These are phyloP conservation scores for Drosophila pectinifera DNA, from an alignment of 1,140 invertebrate genomes.

Conservation along the genomic window DNA sequence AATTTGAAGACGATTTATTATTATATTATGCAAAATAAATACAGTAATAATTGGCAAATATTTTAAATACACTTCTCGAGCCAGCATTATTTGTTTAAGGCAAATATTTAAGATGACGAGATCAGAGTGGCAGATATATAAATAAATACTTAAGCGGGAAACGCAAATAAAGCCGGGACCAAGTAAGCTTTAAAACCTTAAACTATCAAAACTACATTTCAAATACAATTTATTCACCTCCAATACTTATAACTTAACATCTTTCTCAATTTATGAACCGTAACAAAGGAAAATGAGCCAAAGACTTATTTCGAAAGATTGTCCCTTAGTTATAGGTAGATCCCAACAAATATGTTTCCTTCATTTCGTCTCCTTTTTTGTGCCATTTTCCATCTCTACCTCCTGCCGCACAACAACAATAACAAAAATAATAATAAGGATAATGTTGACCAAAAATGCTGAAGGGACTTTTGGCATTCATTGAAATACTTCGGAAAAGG, in stretches of 20 bases:
- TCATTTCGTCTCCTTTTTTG: not conserved
- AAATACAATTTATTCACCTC: too few species aligned
- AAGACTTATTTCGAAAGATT: not conserved
- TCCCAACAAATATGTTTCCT: not conserved
- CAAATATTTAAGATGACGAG: conserved; percentile 4
- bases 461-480: conserved; percentile 15
- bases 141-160: conserved; percentile 2
- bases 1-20: too few species aligned
- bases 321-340: conserved; percentile 9
- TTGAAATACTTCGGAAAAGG: conserved; percentile 2
- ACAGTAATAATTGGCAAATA: conserved; percentile 2
- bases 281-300: conserved; percentile 1
- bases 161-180: not conserved
- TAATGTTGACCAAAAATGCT: conserved; percentile 23
- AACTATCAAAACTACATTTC: not conserved
- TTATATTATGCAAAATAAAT: too few species aligned
- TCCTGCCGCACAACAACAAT: not conserved
- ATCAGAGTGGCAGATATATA: not conserved
- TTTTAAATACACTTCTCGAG: not conserved
- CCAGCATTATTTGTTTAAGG: conserved; percentile 6
- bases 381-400: not conserved
- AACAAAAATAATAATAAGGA: not conserved
- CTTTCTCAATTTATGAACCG: not conserved
- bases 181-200: not conserved
- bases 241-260: not conserved